Evolutionary conservation across 2,113 vertebrate genomes (phyloP), one percentile per base, ranked within the genome.

Genomic region (Anoplopoma fimbria): DNA sequence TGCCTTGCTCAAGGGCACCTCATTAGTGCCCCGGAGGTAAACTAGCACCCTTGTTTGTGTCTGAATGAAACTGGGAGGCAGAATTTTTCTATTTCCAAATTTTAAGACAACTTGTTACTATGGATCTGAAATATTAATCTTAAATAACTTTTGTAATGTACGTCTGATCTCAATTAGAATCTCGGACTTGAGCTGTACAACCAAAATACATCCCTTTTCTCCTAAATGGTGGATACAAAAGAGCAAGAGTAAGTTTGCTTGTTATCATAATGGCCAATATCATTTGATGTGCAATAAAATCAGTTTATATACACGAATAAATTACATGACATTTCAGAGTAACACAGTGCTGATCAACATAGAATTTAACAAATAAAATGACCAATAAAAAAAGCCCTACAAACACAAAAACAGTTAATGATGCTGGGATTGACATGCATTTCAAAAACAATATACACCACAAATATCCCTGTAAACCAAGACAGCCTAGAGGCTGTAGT

Each of bases 401-500:
- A 31, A 38, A 34, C 1, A 40, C 36, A 51, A 63, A 25, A 27
- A 55, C 17, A 73, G 45, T 64, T 14, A 36, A 65, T 42, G 15
- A 23, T n/a, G 31, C 36, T 42, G 3, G 14, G 23, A 72, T 25
- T 45, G 34, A n/a, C 51, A 36, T 42, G 25, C 73, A 70, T 81
- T 69, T 31, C 2, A 67, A 76, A 70, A 55, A 49, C 29, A 73
- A 25, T 0, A 60, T 2, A 77, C 2, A 75, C 5, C 40, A 45
- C 33, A 45, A 33, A 58, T 45, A 68, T 70, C 27, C 58, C 27
- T 53, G 69, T 72, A 1, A 86, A 80, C 25, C 25, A 80, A 69
- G 60, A 51, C 68, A 53, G 36, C 60, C 57, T 19, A 4, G 19
- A 55, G 27, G 51, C 42, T 42, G 31, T 23, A 67, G 13, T 21